Conservation (phyloP, 2,888 invertebrate genomes). For the Lepas anatifera region DNA sequence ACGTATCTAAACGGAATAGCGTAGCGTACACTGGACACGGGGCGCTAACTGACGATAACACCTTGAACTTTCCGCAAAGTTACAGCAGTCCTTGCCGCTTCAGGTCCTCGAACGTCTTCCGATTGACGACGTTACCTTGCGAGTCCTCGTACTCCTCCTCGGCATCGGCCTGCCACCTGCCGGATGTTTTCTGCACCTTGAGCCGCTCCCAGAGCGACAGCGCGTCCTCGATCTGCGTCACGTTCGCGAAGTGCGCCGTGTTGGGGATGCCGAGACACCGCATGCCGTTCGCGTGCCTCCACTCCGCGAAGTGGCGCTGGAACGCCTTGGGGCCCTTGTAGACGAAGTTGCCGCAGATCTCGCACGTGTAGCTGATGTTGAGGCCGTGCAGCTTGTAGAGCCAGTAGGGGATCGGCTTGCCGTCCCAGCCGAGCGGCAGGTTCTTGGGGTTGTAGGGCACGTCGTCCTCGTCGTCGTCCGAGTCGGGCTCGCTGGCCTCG, state of each 20-base stretch:
- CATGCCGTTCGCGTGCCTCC: conserved; percentile 76
- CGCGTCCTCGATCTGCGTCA: conserved; percentile 97
- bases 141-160: conserved; percentile 99
- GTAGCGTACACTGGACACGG: too few relatives aligned
- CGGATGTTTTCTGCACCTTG: conserved; percentile 85
- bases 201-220: conserved; percentile 95
- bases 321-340: conserved; percentile 98
- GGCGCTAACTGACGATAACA: too few relatives aligned
- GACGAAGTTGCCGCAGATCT: conserved; percentile 97
- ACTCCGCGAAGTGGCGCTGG: conserved; percentile 92
- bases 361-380: conserved; percentile 97
- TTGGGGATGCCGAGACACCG: conserved; percentile 97
- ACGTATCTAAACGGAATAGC: too few relatives aligned
- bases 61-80: too few relatives aligned
- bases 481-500: conserved; percentile 66
- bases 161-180: conserved; percentile 91
- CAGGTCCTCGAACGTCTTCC: conserved; percentile 96
- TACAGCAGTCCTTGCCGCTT: conserved; percentile 93
- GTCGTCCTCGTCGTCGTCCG: conserved; percentile 69
- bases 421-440: conserved; percentile 97
- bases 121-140: conserved; percentile 93
- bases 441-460: conserved; percentile 99
- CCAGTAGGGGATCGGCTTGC: conserved; percentile 90
- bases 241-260: conserved; percentile 99
- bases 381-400: conserved; percentile 96